Percentiles rank a stretch among this genome's conserved stretches.
phyloP scores from a whole-genome alignment of 2,888 invertebrate genomes.

The Priocnemis perturbator region DNA sequence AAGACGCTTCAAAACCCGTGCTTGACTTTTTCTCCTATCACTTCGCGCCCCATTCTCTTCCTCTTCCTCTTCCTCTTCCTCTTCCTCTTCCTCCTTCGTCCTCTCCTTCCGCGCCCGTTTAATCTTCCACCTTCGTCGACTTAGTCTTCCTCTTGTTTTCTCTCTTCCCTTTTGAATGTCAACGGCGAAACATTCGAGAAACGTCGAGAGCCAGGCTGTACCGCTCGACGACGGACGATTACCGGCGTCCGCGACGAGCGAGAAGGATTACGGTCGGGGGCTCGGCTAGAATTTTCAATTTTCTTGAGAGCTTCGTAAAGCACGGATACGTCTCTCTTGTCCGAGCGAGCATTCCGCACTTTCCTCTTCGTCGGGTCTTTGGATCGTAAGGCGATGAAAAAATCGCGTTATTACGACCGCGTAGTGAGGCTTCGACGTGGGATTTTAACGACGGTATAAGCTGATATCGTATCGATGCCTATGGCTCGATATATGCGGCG shows the following conservation, averaged over 20 bases:
- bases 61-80: background rate
- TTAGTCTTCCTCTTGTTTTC: background rate
- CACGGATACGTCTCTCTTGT: constrained; percentile 33
- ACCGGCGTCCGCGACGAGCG: constrained; percentile 19
- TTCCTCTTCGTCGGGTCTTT: constrained; percentile 5
- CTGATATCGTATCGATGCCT: too few relatives aligned
- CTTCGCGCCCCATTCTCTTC: constrained; percentile 6
- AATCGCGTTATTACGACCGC: constrained; percentile 14
- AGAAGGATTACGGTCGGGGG: constrained; percentile 28
- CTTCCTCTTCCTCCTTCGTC: background rate
- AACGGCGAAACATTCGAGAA: constrained; percentile 2
- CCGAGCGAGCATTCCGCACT: constrained; percentile 17
- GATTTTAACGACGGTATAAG: too few relatives aligned
- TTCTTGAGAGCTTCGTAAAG: constrained; percentile 40
- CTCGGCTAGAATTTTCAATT: constrained; percentile 35
- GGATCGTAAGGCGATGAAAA: constrained; percentile 15
- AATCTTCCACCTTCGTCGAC: background rate
- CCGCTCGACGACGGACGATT: constrained; percentile 29
- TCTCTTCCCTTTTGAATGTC: constrained; percentile 6
- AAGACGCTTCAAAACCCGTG: constrained; percentile 24
- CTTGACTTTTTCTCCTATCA: constrained; percentile 10
- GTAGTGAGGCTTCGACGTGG: too few relatives aligned
- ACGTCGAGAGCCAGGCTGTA: constrained; percentile 22
- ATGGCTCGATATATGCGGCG: too few relatives aligned
- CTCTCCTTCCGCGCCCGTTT: background rate